phyloP scores from a whole-genome alignment of 2,888 invertebrate species.

The Horisme vitalbata region DNA sequence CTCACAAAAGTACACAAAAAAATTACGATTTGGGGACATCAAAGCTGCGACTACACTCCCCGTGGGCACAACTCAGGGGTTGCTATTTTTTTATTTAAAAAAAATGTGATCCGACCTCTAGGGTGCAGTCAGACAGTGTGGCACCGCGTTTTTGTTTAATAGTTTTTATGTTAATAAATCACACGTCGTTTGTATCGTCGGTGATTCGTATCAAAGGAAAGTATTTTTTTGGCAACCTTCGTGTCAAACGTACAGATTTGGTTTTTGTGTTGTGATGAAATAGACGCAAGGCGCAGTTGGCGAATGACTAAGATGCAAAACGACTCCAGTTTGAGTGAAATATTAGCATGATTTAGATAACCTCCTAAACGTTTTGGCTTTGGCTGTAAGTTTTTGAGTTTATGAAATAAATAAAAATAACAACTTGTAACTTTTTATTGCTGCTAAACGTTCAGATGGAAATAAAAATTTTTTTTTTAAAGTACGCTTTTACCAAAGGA shows the following conservation, averaged over 20 bases:
- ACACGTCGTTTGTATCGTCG: slow-evolving; percentile 41
- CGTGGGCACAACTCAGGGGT: slow-evolving; percentile 52
- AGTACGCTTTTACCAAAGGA: no score
- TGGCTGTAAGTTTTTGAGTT: no score
- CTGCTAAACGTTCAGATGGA: no score
- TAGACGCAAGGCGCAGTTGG: no score
- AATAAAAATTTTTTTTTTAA: no score
- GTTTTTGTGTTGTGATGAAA: slow-evolving; percentile 4
- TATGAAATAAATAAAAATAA: no score
- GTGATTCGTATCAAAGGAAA: slow-evolving; percentile 22
- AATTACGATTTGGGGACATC: slow-evolving; percentile 53
- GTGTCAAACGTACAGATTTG: slow-evolving; percentile 6
- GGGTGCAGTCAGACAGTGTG: slow-evolving; percentile 63
- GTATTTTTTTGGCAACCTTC: no score
- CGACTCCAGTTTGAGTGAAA: no score
- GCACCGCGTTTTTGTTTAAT: slow-evolving; percentile 61
- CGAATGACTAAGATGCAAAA: no score
- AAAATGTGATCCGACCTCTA: slow-evolving; percentile 51
- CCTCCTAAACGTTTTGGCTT: no score
- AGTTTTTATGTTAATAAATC: slow-evolving; percentile 61
- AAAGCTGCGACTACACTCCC: slow-evolving; percentile 60
- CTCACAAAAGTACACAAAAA: slow-evolving; percentile 31
- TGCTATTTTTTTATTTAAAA: slow-evolving; percentile 54
- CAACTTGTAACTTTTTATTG: no score
- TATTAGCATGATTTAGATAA: no score